Percentiles rank a stretch among this genome's conserved stretches.
These are phyloP conservation scores for Drosophila picticornis DNA, from an alignment of 2,888 invertebrate species.

Conservation along the genomic window DNA sequence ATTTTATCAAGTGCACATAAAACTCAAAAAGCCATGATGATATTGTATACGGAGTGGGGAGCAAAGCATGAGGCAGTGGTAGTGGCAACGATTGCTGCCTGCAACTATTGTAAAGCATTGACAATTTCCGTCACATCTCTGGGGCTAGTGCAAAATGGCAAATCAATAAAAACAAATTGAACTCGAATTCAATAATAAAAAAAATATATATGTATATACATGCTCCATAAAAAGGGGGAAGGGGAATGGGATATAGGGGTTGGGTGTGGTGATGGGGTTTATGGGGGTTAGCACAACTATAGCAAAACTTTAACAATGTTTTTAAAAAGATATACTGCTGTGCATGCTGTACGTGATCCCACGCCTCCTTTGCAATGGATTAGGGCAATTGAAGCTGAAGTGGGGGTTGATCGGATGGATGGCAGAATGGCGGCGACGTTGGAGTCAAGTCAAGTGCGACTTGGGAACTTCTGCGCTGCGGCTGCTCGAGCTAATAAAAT, in stretches of 20 bases:
- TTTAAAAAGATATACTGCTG: constrained; percentile 79
- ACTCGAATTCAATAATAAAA: constrained; percentile 81
- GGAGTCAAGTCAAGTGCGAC: constrained; percentile 66
- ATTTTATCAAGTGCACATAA: constrained; percentile 80
- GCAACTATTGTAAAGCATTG: constrained; percentile 83
- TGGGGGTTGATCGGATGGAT: constrained; percentile 9
- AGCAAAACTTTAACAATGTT: constrained; percentile 80
- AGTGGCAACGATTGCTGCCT: constrained; percentile 34
- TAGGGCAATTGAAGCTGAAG: constrained; percentile 77
- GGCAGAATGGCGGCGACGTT: constrained; percentile 16
- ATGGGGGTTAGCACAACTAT: constrained; percentile 33
- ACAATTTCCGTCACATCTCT: constrained; percentile 83
- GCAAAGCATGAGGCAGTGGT: background rate
- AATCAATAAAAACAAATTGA: constrained; percentile 84
- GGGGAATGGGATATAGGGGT: background rate
- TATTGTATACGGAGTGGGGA: constrained; percentile 28
- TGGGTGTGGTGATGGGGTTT: background rate
- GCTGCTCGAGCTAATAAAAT: constrained; percentile 74
- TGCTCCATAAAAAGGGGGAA: background rate
- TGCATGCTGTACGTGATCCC: constrained; percentile 74
- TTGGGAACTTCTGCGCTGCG: constrained; percentile 45
- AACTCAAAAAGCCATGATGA: constrained; percentile 81
- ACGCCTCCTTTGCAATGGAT: constrained; percentile 72
- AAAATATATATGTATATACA: constrained; percentile 28
- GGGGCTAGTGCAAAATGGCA: constrained; percentile 81